phyloP scores from a whole-genome alignment of 2,113 vertebrate genomes.

The Triplophysa rosa region DNA sequence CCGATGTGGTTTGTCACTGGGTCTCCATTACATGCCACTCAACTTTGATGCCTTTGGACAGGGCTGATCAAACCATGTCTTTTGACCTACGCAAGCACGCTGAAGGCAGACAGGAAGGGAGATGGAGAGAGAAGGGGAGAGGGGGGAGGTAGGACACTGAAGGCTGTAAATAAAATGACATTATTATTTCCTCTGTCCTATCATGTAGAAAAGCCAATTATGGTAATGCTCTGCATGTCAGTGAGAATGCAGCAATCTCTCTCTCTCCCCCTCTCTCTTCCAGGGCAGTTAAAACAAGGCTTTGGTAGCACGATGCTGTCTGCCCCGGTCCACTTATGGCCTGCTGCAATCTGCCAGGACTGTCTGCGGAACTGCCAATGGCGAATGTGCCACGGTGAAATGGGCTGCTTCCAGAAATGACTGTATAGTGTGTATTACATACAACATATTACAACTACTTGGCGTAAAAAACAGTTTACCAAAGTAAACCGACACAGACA shows the following conservation, averaged over 20 bases:
- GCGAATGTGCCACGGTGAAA: background rate
- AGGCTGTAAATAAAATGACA: conserved; percentile 99
- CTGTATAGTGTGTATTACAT: background rate
- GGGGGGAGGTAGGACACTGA: conserved; percentile 80
- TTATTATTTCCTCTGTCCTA: conserved; percentile 99
- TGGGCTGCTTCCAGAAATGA: background rate
- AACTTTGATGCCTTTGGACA: conserved; percentile 99
- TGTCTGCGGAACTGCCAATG: conserved; percentile 23
- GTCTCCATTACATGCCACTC: conserved; percentile 99
- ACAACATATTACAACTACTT: background rate
- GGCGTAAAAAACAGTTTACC: background rate
- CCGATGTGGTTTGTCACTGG: conserved; percentile 99
- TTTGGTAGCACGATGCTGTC: conserved; percentile 76
- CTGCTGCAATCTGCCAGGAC: conserved; percentile 61
- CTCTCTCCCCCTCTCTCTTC: conserved; percentile 63
- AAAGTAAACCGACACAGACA: background rate
- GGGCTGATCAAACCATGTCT: conserved; percentile 99
- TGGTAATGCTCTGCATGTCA: conserved; percentile 99
- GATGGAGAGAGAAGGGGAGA: conserved; percentile 33
- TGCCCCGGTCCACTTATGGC: conserved; percentile 65
- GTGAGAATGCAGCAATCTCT: conserved; percentile 91
- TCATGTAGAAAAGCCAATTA: conserved; percentile 99
- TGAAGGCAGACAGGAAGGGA: conserved; percentile 76
- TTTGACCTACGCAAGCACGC: conserved; percentile 96
- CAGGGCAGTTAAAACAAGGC: conserved; percentile 79